Base-by-base conservation (phyloP, 2,797 vertebrate genomes). In the Sebastes itinus region DNA sequence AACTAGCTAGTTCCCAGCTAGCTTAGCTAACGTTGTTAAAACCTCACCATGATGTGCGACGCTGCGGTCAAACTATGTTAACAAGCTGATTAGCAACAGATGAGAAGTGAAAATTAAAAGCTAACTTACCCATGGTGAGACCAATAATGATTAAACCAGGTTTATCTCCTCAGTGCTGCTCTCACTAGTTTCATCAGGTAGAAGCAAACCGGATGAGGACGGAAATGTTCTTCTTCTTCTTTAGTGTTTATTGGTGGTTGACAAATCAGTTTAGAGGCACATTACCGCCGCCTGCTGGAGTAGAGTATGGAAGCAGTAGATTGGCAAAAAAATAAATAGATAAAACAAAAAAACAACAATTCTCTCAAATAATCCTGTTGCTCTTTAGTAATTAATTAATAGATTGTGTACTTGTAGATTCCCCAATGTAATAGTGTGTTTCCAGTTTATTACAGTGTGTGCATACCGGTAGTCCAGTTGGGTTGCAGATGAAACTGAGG, bases 121-220 rank as follows among this genome's bases (percentile, higher is more conserved):
- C 6, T 38, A 7, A 23, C 88, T 81, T 55, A 88, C 88, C 42
- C 88, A 90, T 88, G 13, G 8, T 72, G 38, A 0, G 2, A 1
- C 6, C 14, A 30, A 23, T 12, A 5, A 10, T n/a, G 18, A 20
- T 9, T 14, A 2, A 38, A 33, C 11, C 10, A 49, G 33, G 1
- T 22, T 25, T 7, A 1, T 58, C 4, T 2, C n/a, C 35, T 61
- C 69, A 1, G 22, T 33, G 22, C 2, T 27, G 14, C 14, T 3
- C 38, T 5, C 28, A 5, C 2, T 72, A 2, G 75, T 75, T 68
- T 22, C 64, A 65, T 73, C 49, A 22, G n/a, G 0, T 3, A 20
- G 14, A 0, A 6, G 0, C 5, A 4, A 58, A 61, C 64, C 38
- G 79, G 65, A 82, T 32, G 32, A 2, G 27, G 63, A 66, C 16